A percentile compares a stretch with the other conserved stretches of the same genome.
These are phyloP conservation scores for Hyphantria cunea DNA, from an alignment of 1,140 invertebrate species.

Conservation along the genomic window DNA sequence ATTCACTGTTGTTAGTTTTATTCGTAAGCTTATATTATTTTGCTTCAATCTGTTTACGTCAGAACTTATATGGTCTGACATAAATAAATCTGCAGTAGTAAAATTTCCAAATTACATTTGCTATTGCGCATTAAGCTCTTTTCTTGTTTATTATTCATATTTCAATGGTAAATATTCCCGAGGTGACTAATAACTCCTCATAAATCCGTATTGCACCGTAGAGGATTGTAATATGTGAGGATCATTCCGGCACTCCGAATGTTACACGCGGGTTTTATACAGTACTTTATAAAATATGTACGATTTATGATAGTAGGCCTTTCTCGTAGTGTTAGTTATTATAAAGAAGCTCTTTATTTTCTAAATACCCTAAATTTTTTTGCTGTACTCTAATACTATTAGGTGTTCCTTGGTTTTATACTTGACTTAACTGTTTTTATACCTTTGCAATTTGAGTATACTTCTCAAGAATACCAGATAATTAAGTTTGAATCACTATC, in stretches of 20 bases:
- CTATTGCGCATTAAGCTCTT: slow-evolving; percentile 50
- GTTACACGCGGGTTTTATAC: slow-evolving; percentile 46
- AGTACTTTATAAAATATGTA: slow-evolving; percentile 14
- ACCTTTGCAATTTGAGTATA: not conserved
- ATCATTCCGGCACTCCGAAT: slow-evolving; percentile 61
- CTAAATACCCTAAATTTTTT: no score
- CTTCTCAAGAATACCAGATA: not conserved
- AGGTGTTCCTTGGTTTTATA: no score
- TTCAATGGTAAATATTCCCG: slow-evolving; percentile 73
- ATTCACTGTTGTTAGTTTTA: slow-evolving; percentile 15
- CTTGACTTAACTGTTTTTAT: not conserved
- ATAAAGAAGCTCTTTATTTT: no score
- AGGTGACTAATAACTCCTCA: slow-evolving; percentile 76
- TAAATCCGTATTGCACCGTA: slow-evolving; percentile 74
- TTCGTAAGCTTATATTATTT: not conserved
- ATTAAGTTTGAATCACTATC: not conserved
- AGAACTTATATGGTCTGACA: slow-evolving; percentile 19
- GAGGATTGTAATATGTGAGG: slow-evolving; percentile 73
- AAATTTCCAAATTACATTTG: slow-evolving; percentile 41
- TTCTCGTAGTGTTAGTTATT: not conserved
- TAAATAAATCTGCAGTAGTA: slow-evolving; percentile 26
- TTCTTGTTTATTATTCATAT: slow-evolving; percentile 74
- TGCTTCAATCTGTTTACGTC: slow-evolving; percentile 5
- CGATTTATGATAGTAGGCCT: not conserved
- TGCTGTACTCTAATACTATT: no score